Percentiles rank a stretch among this genome's conserved stretches.
Evolutionary conservation across 2,113 vertebrate genomes (phyloP).

Genomic region (Atractosteus spatula): DNA sequence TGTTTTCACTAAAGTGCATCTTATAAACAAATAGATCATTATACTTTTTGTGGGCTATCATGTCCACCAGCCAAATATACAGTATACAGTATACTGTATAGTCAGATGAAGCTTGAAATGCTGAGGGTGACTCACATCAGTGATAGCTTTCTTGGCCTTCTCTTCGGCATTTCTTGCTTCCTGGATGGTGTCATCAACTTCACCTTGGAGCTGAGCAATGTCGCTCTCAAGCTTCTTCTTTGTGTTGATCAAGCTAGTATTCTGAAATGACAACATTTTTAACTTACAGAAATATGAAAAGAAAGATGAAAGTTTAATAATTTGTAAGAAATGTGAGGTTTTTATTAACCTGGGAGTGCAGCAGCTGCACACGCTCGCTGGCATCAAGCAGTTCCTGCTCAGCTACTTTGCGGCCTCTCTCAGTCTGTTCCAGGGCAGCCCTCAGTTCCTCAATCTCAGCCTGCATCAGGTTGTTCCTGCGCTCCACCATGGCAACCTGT

Average conservation of each 20-base stretch:
- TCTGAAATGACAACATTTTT: constrained; percentile 25
- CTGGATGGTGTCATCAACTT: constrained; percentile 31
- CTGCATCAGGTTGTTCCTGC: constrained; percentile 68
- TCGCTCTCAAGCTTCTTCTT: constrained; percentile 39
- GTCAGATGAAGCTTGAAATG: neutral
- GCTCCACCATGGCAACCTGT: constrained; percentile 72
- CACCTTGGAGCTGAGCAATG: constrained; percentile 26
- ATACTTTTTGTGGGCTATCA: too few species aligned
- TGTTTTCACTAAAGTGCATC: too few species aligned
- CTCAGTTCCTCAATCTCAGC: constrained; percentile 69
- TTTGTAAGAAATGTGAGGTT: too few species aligned
- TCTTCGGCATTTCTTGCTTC: constrained; percentile 37
- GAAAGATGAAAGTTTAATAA: too few species aligned
- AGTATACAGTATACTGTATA: neutral
- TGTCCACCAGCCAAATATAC: neutral
- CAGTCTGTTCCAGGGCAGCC: constrained; percentile 64
- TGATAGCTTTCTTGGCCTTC: constrained; percentile 43
- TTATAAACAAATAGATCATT: too few species aligned
- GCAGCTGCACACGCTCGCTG: constrained; percentile 66
- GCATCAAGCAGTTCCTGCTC: constrained; percentile 73
- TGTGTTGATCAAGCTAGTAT: constrained; percentile 35
- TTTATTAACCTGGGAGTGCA: constrained; percentile 66
- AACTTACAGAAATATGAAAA: constrained; percentile 5
- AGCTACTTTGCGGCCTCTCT: constrained; percentile 63
- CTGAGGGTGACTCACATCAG: constrained; percentile 24